These are phyloP conservation scores for Lacerta bilineata DNA, from an alignment of 2,797 vertebrate species.

Conservation along the genomic window DNA sequence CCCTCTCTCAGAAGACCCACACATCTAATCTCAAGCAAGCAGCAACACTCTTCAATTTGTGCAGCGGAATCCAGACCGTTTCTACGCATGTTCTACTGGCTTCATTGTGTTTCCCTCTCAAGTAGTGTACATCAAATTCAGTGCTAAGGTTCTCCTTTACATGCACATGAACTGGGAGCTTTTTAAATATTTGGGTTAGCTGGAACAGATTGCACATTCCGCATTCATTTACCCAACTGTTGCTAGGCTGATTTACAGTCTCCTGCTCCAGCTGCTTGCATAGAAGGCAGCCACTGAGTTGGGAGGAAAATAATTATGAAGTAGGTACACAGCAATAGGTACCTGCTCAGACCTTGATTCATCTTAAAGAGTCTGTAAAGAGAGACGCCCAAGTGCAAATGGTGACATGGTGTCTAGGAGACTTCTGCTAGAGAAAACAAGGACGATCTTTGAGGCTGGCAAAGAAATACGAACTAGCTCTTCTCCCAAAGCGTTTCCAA, in stretches of 20 bases:
- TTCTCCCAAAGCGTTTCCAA: slow-evolving; percentile 40
- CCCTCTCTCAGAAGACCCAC: not conserved
- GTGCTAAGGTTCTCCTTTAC: not conserved
- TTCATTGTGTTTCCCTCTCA: not conserved
- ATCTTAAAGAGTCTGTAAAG: not conserved
- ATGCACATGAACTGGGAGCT: not conserved
- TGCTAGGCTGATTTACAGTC: not conserved
- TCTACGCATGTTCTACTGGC: not conserved
- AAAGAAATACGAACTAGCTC: slow-evolving; percentile 24
- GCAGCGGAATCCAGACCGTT: not conserved
- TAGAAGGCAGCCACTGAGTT: not conserved
- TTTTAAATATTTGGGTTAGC: not conserved
- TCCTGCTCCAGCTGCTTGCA: not conserved
- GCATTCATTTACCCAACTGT: not conserved
- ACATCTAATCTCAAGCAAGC: not conserved
- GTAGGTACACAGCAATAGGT: not conserved
- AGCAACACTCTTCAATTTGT: not conserved
- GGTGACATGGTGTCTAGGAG: not conserved
- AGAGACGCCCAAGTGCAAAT: not conserved
- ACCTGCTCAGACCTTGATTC: not conserved
- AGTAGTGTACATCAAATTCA: not conserved
- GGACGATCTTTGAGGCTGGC: not conserved
- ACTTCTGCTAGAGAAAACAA: not conserved
- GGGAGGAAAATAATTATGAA: not conserved
- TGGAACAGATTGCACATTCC: not conserved